Base-by-base conservation (phyloP, 2,888 invertebrate genomes). In the Lysandra bellargus region DNA sequence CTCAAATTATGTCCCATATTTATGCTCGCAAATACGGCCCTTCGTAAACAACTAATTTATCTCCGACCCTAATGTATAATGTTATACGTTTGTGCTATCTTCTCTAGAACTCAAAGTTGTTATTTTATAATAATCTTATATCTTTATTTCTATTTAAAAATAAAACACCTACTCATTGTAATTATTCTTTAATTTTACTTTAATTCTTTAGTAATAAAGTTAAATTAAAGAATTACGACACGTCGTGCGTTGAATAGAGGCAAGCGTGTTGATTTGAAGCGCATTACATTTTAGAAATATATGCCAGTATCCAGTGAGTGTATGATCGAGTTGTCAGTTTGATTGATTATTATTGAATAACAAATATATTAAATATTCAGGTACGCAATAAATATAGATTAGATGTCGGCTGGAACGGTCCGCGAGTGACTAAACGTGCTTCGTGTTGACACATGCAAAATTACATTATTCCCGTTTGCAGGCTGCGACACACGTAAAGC, bases 361-460 rank as follows among this genome's bases (percentile, higher is more conserved):
- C 60, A 79, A 79, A 79, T 78, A 75, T 74, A 57, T 17, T 17
- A 60, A 17, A 79, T 73, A 74, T 60, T 14, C 79, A 79, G 74
- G 44, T 79, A 75, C 74, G 79, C 49, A 79, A 79, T 75, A 79
- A 79, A 79, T 79, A 76, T 49, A 79, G 79, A 79, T 76, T 79
- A 76, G 75, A 76, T 79, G 79, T 57, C 69, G 80, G 75, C 79
- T 79, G 79, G 82, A 78, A 80, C 80, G 80, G 80, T 80, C 80
- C 81, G 79, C 79, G 81, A 80, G 79, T 83, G 83, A 83, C 83
- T 83, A 84, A 84, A 82, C 82, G 83, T 79, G 82, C 82, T 82
- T 86, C 88, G 87, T 83, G 88, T 86, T 91, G 91, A 92, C 91
- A 88, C 85, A 86, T 88, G 87, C 88, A 87, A 88, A 90, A 91